A percentile compares a stretch with the other conserved stretches of the same genome.
Evolutionary conservation across 2,888 invertebrate genomes (phyloP).

Genomic region (Heliconius charithonia): DNA sequence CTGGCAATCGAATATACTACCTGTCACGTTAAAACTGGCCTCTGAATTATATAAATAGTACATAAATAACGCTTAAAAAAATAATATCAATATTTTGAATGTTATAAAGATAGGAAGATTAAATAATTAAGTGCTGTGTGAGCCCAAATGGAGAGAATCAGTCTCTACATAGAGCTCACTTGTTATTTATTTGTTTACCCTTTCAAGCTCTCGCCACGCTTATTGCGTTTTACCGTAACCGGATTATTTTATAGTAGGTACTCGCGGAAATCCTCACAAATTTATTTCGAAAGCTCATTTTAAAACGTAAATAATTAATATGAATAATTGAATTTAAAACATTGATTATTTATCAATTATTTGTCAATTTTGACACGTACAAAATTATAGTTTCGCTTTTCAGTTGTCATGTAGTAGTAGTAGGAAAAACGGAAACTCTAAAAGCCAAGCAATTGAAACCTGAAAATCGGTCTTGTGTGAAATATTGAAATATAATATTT

Average conservation of each 20-base stretch:
- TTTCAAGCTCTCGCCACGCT: slow-evolving; percentile 58
- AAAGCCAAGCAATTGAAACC: neutral
- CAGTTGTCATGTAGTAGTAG: neutral
- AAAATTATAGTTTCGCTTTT: neutral
- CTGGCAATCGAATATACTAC: neutral
- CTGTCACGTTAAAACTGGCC: no score
- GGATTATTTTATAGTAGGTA: slow-evolving; percentile 25
- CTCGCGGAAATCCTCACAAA: neutral
- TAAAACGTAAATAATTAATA: slow-evolving; percentile 10
- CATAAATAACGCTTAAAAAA: no score
- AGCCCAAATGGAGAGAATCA: slow-evolving; percentile 54
- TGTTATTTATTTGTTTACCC: slow-evolving; percentile 65
- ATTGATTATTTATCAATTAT: neutral
- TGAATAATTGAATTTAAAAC: slow-evolving; percentile 2
- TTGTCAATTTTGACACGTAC: neutral
- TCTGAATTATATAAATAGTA: no score
- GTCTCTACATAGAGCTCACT: slow-evolving; percentile 57
- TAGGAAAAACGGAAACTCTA: neutral
- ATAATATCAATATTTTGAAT: neutral
- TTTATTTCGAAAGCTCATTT: slow-evolving; percentile 7
- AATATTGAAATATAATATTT: no score
- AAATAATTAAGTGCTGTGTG: slow-evolving; percentile 28
- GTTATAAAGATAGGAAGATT: neutral
- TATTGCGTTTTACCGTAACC: slow-evolving; percentile 60
- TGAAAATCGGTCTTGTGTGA: neutral